Evolutionary conservation across 2,797 vertebrate species (phyloP), one percentile per base, ranked within the genome.

Genomic region (Linurgus olivaceus): DNA sequence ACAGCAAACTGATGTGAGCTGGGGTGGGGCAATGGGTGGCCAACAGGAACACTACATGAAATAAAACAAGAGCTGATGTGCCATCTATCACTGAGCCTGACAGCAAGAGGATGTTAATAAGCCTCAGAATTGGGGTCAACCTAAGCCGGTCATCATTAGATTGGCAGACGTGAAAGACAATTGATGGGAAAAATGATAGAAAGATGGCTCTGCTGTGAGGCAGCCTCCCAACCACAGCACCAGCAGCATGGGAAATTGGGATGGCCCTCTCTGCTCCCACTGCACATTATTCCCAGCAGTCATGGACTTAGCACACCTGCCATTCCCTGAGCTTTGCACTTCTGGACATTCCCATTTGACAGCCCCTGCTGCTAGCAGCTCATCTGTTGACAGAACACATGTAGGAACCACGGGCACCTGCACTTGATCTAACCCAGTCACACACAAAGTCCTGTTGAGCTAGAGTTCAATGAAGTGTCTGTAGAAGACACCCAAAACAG

Each of bases 71-170:
- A 79, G 65, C 61, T 76, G 86, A 90, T 75, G 80, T 66, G 66
- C 75, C 67, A 95, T 94, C 81, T 90, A 84, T 95, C 94, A 97
- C 77, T 0, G 1, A 90, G 78, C 57, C 79, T 96, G 95, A 95
- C 88, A 92, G 93, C 77, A 63, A 93, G 54, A 77, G 59, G 66
- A 81, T 92, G 84, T 88, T 95, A 96, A 96, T 86, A 94, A 92
- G 84, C 81, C 78, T 95, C 77, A 82, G 92, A 95, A 95, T 76
- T 6, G 2, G 71, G 94, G 96, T 96, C 95, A 97, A n/a, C 57
- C 42, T 84, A 81, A 82, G 93, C 67, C 0, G 38, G 86, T 96
- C 91, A 93, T 73, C 89, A 61, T 86, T 66, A 66, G 90, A 95
- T 45, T 94, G 93, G 93, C 89, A 95, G 80, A 54, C 71, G 44